Evolutionary conservation across 2,113 vertebrate genomes (phyloP).

Genomic region (Mesitornis unicolor): DNA sequence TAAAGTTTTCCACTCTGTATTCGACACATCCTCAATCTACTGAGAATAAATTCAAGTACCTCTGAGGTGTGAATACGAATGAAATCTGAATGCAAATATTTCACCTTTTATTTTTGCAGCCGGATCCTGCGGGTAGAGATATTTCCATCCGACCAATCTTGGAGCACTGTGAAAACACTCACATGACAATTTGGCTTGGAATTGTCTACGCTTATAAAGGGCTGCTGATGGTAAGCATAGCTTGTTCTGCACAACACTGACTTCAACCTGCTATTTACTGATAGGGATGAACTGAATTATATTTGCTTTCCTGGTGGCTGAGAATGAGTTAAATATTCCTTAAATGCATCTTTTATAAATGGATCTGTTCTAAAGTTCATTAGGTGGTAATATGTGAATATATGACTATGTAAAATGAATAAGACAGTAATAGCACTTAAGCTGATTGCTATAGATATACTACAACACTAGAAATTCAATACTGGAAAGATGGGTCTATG

Average conservation of each 20-base stretch:
- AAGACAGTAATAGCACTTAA: neutral
- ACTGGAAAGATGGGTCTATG: neutral
- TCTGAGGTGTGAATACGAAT: neutral
- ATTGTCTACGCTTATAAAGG: conserved; percentile 99
- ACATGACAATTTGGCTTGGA: conserved; percentile 99
- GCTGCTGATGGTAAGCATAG: conserved; percentile 91
- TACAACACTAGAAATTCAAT: neutral
- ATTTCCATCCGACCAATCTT: conserved; percentile 95
- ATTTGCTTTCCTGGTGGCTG: neutral
- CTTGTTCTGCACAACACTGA: neutral
- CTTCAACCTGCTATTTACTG: neutral
- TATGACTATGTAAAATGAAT: neutral
- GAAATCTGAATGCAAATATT: neutral
- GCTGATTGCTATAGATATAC: neutral
- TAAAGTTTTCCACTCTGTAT: neutral
- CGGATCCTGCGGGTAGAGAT: conserved; percentile 94
- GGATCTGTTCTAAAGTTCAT: neutral
- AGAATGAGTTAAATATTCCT: neutral
- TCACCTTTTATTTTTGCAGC: conserved; percentile 73
- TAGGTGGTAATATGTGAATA: neutral
- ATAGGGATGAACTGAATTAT: neutral
- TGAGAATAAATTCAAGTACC: neutral
- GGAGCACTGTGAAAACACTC: conserved; percentile 98
- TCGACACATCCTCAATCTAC: neutral
- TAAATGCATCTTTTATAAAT: neutral